Percentiles rank a stretch among this genome's conserved stretches.
These are phyloP conservation scores for Mobula birostris DNA, from an alignment of 2,113 vertebrate species.

Conservation along the genomic window DNA sequence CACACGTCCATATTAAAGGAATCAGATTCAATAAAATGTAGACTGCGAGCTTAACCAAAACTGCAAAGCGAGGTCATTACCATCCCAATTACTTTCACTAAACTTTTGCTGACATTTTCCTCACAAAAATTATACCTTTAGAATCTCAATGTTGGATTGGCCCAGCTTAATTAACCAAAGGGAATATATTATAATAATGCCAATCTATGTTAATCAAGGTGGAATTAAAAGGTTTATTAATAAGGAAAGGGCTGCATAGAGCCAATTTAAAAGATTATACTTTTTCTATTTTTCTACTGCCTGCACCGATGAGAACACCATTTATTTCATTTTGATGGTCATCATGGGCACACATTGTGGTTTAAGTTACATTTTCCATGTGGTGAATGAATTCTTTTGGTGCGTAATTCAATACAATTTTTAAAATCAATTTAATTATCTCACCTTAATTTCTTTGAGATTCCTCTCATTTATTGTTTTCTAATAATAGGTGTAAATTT, in stretches of 20 bases:
- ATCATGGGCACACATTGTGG: constrained; percentile 10
- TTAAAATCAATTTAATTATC: constrained; percentile 22
- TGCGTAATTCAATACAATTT: neutral
- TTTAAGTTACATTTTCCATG: constrained; percentile 6
- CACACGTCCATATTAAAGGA: constrained; percentile 57
- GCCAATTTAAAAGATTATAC: neutral
- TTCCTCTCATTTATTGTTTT: constrained; percentile 16
- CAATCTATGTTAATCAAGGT: constrained; percentile 32
- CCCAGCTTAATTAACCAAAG: constrained; percentile 11
- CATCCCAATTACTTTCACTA: constrained; percentile 41
- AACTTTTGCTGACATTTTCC: constrained; percentile 40
- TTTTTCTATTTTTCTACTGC: constrained; percentile 1
- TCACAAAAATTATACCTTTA: constrained; percentile 19
- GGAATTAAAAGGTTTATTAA: constrained; percentile 30
- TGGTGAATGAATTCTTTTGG: constrained; percentile 18
- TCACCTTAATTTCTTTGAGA: constrained; percentile 1
- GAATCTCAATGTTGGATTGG: neutral
- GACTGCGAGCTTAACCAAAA: constrained; percentile 50
- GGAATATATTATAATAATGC: constrained; percentile 19
- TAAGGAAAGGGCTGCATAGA: constrained; percentile 11
- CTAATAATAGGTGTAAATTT: neutral
- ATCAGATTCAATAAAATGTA: constrained; percentile 57
- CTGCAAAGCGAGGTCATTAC: constrained; percentile 46
- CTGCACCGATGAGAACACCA: constrained; percentile 6
- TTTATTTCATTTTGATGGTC: constrained; percentile 18